Conservation (phyloP, 2,888 invertebrate genomes). For the Oxycera nigricornis region DNA sequence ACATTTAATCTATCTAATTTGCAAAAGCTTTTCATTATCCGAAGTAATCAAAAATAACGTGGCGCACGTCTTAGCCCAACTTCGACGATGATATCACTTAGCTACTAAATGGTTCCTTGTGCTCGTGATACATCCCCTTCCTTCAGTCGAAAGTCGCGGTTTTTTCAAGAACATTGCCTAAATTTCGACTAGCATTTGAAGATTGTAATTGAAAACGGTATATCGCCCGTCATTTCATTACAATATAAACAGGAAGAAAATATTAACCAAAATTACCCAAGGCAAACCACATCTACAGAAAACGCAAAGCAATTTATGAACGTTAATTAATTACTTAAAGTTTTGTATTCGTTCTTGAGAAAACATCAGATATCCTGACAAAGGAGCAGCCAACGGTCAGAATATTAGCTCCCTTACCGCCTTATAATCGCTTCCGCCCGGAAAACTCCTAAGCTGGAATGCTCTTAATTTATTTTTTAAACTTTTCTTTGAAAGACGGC, state of each 20-base stretch:
- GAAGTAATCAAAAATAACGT: too few relatives aligned
- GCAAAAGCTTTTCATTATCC: not conserved
- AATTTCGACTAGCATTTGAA: not conserved
- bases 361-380: not conserved
- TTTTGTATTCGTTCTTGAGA: not conserved
- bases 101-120: too few relatives aligned
- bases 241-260: slow-evolving; percentile 35
- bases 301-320: slow-evolving; percentile 25
- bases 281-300: not conserved
- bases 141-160: not conserved
- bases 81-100: too few relatives aligned
- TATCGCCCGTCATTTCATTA: slow-evolving; percentile 10
- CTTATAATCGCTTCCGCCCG: not conserved
- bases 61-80: too few relatives aligned
- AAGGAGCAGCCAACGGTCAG: not conserved
- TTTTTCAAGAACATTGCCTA: not conserved
- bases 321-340: slow-evolving; percentile 36
- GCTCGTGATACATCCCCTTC: not conserved
- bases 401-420: not conserved
- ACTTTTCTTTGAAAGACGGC: slow-evolving; percentile 1
- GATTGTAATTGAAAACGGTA: not conserved
- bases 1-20: not conserved
- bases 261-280: slow-evolving; percentile 24
- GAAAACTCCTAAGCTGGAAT: not conserved
- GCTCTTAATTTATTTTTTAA: slow-evolving; percentile 8